Evolutionary conservation across 2,888 invertebrate species (phyloP), one percentile per base, ranked within the genome.

Genomic region (Meteorus cinctellus): DNA sequence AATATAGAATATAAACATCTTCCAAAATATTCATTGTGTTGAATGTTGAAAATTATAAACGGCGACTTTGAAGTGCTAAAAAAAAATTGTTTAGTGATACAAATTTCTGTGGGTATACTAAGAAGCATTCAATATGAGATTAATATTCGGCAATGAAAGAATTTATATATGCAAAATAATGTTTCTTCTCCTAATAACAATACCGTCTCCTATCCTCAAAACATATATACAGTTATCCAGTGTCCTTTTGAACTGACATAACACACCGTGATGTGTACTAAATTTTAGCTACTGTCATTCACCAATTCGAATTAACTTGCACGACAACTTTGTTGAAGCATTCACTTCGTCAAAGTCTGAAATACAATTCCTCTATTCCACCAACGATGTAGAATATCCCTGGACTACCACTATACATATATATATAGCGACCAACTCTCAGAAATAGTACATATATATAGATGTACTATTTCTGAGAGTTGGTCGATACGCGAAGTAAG

Each of bases 401-500:
- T 55, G 10, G 19, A 55, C 19, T 31, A 29, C 27, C 16, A 8
- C 31, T 66, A 34, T n/a, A 19, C 10, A 12, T 65, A 67, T 41
- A 31, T 41, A 41, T 12, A 34, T 34, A 8, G 34, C 8, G 24
- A 24, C 24, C 24, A 24, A 24, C 24, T 24, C 24, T 8, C 12
- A 41, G 41, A 12, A 12, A 36, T 19, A 16, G n/a, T 19, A n/a
- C 2, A 51, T 55, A 34, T 69, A 31, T 34, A 19, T 69, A 31
- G 69, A 51, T 48, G 41, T 62, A 36, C 36, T 34, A 65, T 65
- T 65, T 29, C 63, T 72, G 63, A 59, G 71, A 62, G 63, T 72
- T 72, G 63, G 72, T 72, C 72, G 72, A 72, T 72, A 72, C 63
- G 60, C 34, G 36, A 70, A 72, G 36, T 41, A 62, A 63, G 41